Conservation (phyloP, 2,113 vertebrate genomes). For the Colossoma macropomum region DNA sequence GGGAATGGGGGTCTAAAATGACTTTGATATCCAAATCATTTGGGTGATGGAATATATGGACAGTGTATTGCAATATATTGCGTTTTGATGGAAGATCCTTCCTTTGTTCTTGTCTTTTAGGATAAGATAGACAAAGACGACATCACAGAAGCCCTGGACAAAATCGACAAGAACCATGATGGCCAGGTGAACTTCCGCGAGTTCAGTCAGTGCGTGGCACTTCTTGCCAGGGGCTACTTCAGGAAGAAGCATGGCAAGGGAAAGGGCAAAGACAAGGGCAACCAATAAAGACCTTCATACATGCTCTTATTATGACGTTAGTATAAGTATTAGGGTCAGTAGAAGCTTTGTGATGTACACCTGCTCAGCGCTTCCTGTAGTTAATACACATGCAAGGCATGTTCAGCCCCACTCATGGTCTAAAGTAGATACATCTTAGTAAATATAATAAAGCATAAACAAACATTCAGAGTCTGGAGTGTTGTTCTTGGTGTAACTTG, state of each 20-base stretch:
- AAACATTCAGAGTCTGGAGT: not conserved
- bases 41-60: no score
- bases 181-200: constrained; percentile 73
- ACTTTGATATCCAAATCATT: no score
- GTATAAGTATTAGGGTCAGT: not conserved
- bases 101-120: constrained; percentile 51
- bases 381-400: not conserved
- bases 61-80: not conserved
- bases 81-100: not conserved
- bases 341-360: not conserved
- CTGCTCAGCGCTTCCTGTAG: not conserved
- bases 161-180: constrained; percentile 76
- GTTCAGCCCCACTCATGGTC: not conserved
- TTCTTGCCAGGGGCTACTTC: constrained; percentile 66
- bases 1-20: no score
- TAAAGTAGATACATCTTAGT: not conserved
- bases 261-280: constrained; percentile 44
- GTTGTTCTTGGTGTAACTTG: no score
- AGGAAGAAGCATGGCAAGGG: constrained; percentile 63
- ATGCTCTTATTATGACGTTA: no score
- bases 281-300: not conserved
- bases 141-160: constrained; percentile 63
- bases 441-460: not conserved
- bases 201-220: constrained; percentile 66
- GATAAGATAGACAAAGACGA: constrained; percentile 60